Evolutionary conservation across 2,888 invertebrate species (phyloP), one percentile per base, ranked within the genome.

Genomic region (Cerastoderma edule): DNA sequence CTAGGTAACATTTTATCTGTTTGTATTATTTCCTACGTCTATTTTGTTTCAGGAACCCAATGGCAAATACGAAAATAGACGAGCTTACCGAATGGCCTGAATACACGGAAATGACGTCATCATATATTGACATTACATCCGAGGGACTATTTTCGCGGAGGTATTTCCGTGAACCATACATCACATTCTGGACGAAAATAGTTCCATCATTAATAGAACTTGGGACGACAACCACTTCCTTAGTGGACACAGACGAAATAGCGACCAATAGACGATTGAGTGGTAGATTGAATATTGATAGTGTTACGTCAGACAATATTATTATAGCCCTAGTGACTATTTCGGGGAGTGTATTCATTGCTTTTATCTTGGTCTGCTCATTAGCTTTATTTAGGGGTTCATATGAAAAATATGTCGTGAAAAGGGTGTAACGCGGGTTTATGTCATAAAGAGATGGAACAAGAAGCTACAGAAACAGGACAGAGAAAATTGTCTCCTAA

Each of bases 151-250:
- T 67, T 56, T 53, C 64, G 19, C n/a, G 35, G 22, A n/a, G 60
- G 28, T 50, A 75, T 33, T 78, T 75, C 46, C 74, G 78, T 22
- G 71, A 78, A 24, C 78, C 78, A 27, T 56, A 48, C 27, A 71
- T 75, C 56, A 65, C 74, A 27, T 78, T 78, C 71, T 78, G 78
- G 78, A 71, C 65, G 1, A 39, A 72, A 33, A 68, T 78, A 44
- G 35, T 78, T 5, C 73, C 78, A n/a, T 44, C 48, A 0, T 46
- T 78, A 24, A 48, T 78, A 16, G 48, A 67, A 6, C 16, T 56
- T 24, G 16, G 32, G 4, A 46, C 24, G 32, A 53, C n/a, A n/a
- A n/a, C n/a, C n/a, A n/a, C n/a, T n/a, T n/a, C n/a, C n/a, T n/a
- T n/a, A n/a, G n/a, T n/a, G 19, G 10, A 28, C 32, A 22, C 13